phyloP scores from a whole-genome alignment of 2,113 vertebrate species.

The Planiliza haematocheilus region DNA sequence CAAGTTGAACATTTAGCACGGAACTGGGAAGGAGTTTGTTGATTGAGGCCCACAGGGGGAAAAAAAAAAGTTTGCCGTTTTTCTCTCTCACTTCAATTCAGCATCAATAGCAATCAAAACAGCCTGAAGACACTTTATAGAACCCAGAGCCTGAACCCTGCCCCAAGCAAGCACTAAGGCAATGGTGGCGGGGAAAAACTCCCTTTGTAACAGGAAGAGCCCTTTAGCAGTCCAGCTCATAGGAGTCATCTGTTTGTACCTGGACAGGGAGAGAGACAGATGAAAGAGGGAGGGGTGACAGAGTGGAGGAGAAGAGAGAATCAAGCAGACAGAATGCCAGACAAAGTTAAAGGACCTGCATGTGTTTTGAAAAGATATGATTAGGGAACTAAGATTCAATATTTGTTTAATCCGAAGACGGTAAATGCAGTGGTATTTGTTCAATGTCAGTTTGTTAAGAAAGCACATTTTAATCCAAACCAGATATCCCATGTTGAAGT shows the following conservation, averaged over 20 bases:
- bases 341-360: neutral
- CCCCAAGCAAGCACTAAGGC: no score
- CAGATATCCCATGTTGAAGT: neutral
- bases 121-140: no score
- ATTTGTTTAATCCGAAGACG: neutral
- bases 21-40: conserved; percentile 7
- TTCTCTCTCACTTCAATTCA: neutral
- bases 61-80: conserved; percentile 23
- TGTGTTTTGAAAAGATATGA: conserved; percentile 11
- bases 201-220: no score
- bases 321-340: no score
- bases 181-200: no score
- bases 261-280: no score
- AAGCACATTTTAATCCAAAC: neutral
- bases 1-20: conserved; percentile 29
- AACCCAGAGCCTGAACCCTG: no score
- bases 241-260: no score
- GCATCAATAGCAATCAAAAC: no score
- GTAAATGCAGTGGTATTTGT: neutral
- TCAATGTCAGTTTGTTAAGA: neutral
- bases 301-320: no score
- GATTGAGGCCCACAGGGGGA: conserved; percentile 2
- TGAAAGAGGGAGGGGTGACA: no score
- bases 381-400: neutral
- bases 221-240: no score